phyloP scores from a whole-genome alignment of 1,140 invertebrate genomes.

The Aradophagus sp. region DNA sequence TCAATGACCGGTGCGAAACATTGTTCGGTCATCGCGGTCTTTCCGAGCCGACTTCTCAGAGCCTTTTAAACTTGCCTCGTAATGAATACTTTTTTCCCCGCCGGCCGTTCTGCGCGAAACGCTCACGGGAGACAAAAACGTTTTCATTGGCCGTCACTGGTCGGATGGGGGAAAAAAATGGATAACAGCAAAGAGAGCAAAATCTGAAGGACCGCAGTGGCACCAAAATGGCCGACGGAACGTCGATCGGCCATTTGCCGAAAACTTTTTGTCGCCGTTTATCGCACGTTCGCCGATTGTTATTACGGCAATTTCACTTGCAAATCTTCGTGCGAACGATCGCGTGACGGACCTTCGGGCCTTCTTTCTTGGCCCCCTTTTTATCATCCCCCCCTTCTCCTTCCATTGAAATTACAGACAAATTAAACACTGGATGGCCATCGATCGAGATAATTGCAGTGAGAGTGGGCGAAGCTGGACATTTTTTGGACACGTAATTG shows the following conservation, averaged over 20 bases:
- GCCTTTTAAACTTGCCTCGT: slow-evolving; percentile 23
- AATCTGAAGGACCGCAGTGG: no score
- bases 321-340: slow-evolving; percentile 7
- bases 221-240: slow-evolving; percentile 6
- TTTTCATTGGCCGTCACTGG: no score
- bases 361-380: no score
- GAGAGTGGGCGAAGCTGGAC: no score
- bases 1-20: slow-evolving; percentile 38
- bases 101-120: not conserved
- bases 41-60: slow-evolving; percentile 20
- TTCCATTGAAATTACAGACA: no score
- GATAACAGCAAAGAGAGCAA: not conserved
- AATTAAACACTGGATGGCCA: no score
- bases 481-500: no score
- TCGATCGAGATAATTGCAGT: no score
- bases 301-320: slow-evolving; percentile 15
- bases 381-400: no score
- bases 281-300: slow-evolving; percentile 8
- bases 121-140: no score
- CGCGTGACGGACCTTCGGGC: slow-evolving; percentile 22
- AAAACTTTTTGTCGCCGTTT: not conserved
- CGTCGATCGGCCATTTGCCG: not conserved
- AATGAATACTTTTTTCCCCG: slow-evolving; percentile 36
- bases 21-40: slow-evolving; percentile 35
- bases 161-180: slow-evolving; percentile 1